These are phyloP conservation scores for Promerops cafer DNA, from an alignment of 2,113 vertebrate genomes.

Conservation along the genomic window DNA sequence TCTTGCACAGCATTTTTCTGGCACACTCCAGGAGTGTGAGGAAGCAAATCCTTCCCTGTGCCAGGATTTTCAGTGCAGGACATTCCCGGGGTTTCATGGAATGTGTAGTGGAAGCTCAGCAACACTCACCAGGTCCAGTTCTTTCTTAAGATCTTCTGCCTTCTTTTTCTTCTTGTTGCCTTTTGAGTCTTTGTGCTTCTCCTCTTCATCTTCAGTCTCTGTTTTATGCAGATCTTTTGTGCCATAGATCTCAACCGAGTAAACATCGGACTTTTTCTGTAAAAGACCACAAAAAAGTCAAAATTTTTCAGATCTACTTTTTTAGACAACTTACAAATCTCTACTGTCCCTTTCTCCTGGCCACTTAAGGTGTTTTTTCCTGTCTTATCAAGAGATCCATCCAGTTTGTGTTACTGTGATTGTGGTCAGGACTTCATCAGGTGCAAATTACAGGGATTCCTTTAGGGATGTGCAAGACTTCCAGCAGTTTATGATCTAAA, in stretches of 20 bases:
- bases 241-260: slow-evolving; percentile 68
- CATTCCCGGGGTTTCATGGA: not conserved
- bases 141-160: slow-evolving; percentile 64
- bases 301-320: not conserved
- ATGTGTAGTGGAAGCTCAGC: not conserved
- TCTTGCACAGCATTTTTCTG: not conserved
- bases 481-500: not conserved
- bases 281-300: not conserved
- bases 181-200: slow-evolving; percentile 49
- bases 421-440: not conserved
- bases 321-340: not conserved
- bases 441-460: not conserved
- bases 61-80: not conserved
- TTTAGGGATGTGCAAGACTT: not conserved
- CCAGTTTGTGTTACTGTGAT: not conserved
- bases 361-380: not conserved
- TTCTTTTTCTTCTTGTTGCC: slow-evolving; percentile 48
- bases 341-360: not conserved
- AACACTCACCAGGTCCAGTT: slow-evolving; percentile 75
- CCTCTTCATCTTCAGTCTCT: slow-evolving; percentile 2
- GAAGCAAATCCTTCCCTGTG: not conserved
- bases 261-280: slow-evolving; percentile 67
- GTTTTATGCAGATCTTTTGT: slow-evolving; percentile 32
- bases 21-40: not conserved
- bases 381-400: not conserved